Base-by-base conservation (phyloP, 2,888 invertebrate genomes). In the Ochropacha duplaris region DNA sequence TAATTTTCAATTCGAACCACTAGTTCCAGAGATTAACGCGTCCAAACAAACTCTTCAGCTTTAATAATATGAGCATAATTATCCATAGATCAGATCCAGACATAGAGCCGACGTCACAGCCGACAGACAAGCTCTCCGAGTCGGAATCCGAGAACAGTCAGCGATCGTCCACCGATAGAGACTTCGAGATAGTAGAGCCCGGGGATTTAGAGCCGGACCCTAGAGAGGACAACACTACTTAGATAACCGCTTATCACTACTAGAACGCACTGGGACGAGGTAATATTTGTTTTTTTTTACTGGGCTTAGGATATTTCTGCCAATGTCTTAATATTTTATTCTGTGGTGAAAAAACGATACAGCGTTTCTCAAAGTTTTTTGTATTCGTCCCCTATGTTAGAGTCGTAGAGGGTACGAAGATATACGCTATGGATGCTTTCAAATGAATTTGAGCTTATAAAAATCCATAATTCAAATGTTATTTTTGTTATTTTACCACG, bases 111-210 rank as follows among this genome's bases (percentile, higher is more conserved):
- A n/a, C 69, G 50, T 57, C 66, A 26, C 60, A 74, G 11, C 68
- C 75, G 0, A 61, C 62, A 14, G 87, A 92, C 54, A 92, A 91
- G 51, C 81, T 84, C 1, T 96, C 96, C 0, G 97, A 97, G 79
- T 97, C 97, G 14, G 97, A 97, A 74, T 96, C 96, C 1, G 96
- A 96, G 82, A 94, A 95, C 76, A 96, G 96, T 71, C 96, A 96
- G 77, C 94, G 96, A 57, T 96, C 96, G 14, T 96, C 96, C 67
- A 96, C 96, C 0, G 97, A 96, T 69, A 95, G 96, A 74, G 97
- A 98, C 92, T 97, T 97, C 86, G 98, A 97, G 90, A 97, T 97
- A 81, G 95, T 98, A 55, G 96, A 97, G 75, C 94, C 94, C 31
- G 95, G 93, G 19, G 96, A 96, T 73, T 81, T 95, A 36, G 95